These are phyloP conservation scores for Agrenia bidenticulata DNA, from an alignment of 2,888 invertebrate species.

Conservation along the genomic window DNA sequence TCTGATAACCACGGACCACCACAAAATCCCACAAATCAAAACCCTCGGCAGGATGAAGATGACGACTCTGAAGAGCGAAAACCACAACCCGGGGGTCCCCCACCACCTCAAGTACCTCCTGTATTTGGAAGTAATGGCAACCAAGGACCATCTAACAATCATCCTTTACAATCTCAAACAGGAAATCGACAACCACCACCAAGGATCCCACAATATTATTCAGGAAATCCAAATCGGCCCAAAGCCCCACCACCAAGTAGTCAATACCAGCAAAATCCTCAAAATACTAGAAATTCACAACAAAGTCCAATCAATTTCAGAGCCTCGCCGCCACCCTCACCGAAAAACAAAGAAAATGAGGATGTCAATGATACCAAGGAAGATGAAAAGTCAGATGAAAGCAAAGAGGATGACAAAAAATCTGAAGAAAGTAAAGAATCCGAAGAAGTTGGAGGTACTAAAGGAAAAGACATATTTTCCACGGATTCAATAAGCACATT, in stretches of 20 bases:
- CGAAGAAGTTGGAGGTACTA: background rate
- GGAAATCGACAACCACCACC: background rate
- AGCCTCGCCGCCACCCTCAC: background rate
- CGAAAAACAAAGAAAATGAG: background rate
- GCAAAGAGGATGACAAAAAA: constrained; percentile 6
- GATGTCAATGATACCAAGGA: background rate
- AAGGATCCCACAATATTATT: too few relatives aligned
- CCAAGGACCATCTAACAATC: background rate
- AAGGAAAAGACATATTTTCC: background rate
- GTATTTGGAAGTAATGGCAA: background rate
- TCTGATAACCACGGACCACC: background rate
- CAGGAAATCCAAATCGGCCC: too few relatives aligned
- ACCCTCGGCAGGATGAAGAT: background rate
- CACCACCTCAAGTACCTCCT: background rate
- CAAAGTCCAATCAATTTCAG: too few relatives aligned
- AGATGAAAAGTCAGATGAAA: constrained; percentile 3
- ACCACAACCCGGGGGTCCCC: background rate
- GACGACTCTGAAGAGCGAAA: constrained; percentile 25
- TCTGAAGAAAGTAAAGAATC: constrained; percentile 2
- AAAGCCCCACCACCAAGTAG: too few relatives aligned
- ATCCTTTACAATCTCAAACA: background rate
- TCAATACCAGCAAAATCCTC: too few relatives aligned
- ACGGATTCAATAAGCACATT: background rate
- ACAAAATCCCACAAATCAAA: background rate
- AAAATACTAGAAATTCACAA: too few relatives aligned